Evolutionary conservation across 2,888 invertebrate genomes (phyloP), one percentile per base, ranked within the genome.

Genomic region (Synergus umbraculus): DNA sequence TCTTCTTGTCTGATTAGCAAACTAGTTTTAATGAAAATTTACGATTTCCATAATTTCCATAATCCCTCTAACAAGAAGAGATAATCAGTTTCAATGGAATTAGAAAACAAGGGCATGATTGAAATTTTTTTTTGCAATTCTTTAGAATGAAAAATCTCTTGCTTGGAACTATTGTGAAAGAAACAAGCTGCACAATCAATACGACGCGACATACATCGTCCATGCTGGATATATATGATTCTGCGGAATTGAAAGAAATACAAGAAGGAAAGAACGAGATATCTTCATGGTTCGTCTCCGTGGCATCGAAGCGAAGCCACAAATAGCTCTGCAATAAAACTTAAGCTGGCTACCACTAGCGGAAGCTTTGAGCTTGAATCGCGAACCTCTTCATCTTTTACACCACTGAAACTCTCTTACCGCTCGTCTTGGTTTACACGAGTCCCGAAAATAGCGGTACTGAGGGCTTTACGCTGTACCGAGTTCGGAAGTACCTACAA

Each of bases 401-500:
- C 78, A 76, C 80, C 76, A 78, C 69, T 73, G 79, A 81, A 81
- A 84, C 82, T 84, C 83, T 86, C 86, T 87, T 85, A 84, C 82
- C 77, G 78, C 78, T 79, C 67, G 2, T 29, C 22, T 77, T 82
- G 83, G 77, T 87, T 86, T 86, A 86, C 84, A 83, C 82, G 78
- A 81, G 76, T 76, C 76, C 85, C 86, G 84, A 86, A 88, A 86
- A 87, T 80, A 83, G 81, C 81, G 69, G 76, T 78, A 77, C 81
- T 82, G 83, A 85, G 84, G 84, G 79, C 83, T 86, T 87, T 86
- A 84, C 83, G 83, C 76, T 81, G 84, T 84, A 87, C 85, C 78
- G 84, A 83, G 85, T 85, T 87, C 80, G 85, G 82, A 82, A 86
- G 85, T 84, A 84, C 80, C 84, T 77, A 83, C 83, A 88, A 88